Evolutionary conservation across 2,888 invertebrate species (phyloP).

Genomic region (Litoditis marina): DNA sequence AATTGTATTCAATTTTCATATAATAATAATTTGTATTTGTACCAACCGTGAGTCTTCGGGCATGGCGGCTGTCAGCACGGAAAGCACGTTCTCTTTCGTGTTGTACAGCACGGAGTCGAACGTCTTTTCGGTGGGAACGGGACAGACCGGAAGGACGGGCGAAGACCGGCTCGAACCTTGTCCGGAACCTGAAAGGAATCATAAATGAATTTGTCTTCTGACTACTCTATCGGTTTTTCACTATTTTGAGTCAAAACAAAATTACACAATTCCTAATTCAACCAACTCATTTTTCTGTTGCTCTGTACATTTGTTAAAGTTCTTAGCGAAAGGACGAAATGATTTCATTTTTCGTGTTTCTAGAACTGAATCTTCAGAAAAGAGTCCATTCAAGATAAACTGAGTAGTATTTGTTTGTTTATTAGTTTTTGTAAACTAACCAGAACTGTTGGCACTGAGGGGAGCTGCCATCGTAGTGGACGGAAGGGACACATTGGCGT

Average conservation of each 20-base stretch:
- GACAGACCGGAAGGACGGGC: constrained; percentile 54
- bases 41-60: constrained; percentile 6
- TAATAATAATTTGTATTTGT: background rate
- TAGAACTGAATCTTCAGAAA: background rate
- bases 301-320: no score
- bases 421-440: background rate
- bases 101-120: constrained; percentile 53
- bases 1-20: background rate
- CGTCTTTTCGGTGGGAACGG: constrained; percentile 56
- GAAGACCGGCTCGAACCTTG: constrained; percentile 32
- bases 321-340: no score
- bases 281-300: no score
- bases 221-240: background rate
- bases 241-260: no score
- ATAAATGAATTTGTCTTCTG: background rate
- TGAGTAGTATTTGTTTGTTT: background rate
- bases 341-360: no score
- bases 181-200: constrained; percentile 24
- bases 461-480: constrained; percentile 13
- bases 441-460: background rate
- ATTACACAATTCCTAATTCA: no score
- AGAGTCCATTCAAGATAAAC: background rate
- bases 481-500: constrained; percentile 37
- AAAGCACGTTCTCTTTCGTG: constrained; percentile 23
- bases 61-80: constrained; percentile 18